Base-by-base conservation (phyloP, 2,113 vertebrate species). In the Chauna torquata region DNA sequence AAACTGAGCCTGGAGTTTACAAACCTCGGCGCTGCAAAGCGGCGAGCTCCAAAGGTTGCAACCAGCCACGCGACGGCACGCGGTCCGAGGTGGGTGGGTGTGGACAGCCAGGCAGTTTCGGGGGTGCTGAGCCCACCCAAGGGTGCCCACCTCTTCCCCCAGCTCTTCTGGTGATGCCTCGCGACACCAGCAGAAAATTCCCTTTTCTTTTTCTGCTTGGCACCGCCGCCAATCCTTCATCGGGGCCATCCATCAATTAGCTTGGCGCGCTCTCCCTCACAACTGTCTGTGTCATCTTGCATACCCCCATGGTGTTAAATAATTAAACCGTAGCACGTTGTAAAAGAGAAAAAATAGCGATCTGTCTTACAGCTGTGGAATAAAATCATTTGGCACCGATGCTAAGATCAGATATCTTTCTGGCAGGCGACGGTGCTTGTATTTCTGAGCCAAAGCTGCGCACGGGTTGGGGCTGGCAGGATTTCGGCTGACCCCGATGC, bases 281-380 rank as follows among this genome's bases (percentile, higher is more conserved):
- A 81, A 50, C 82, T 12, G 44, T 22, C 75, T 58, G 72, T 64
- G 81, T 65, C 78, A 25, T 79, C 89, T 81, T 57, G 3, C 36
- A 3, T 94, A 16, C 94, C 91, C 91, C 95, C 64, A 2, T 58
- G 82, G 95, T 74, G 94, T 68, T 96, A 69, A 90, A 92, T 96
- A 94, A 97, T 97, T 95, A 92, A 95, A 95, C 84, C 24, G 20
- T 61, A 72, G 78, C 93, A 92, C 49, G 12, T 62, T 80, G 95
- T 92, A 95, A 97, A 95, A 71, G 55, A 30, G 42, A 52, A 54
- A 64, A 71, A 57, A 57, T 9, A n/a, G 38, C 1, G 38, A 66
- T 89, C 80, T 66, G 57, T 87, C 81, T 71, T 90, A 49, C 97
- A 96, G 95, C 92, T 96, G 96, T 27, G 1, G 75, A 88, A 86